Conservation (phyloP, 1,140 invertebrate species). For the Hydropsyche tenuis region DNA sequence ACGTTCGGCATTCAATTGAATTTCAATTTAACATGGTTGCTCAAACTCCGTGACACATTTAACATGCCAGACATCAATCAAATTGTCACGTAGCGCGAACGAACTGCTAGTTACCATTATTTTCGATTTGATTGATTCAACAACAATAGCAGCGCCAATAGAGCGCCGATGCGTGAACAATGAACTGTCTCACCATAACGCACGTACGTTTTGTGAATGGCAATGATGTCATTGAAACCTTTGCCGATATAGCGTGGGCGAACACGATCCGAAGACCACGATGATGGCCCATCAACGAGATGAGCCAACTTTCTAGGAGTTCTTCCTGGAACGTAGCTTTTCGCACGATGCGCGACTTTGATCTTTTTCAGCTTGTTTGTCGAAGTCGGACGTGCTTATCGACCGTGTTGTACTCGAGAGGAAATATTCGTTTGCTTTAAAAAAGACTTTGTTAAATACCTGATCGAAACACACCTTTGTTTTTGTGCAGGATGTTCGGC, state of each 20-base stretch:
- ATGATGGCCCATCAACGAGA: conserved; percentile 35
- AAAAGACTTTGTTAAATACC: conserved; percentile 9
- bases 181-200: conserved; percentile 11
- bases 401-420: neutral
- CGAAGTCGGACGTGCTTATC: no score
- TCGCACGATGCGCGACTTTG: no score
- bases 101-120: no score
- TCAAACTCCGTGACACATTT: no score
- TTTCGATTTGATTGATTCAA: no score
- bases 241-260: conserved; percentile 25
- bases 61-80: no score
- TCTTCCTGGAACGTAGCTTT: conserved; percentile 18
- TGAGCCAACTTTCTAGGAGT: conserved; percentile 20
- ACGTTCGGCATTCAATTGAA: no score
- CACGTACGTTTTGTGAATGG: conserved; percentile 36
- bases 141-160: no score
- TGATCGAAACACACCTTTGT: conserved; percentile 23
- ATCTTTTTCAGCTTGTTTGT: no score
- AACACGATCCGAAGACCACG: neutral
- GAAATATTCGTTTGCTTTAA: conserved; percentile 12
- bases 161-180: neutral
- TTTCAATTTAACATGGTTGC: no score
- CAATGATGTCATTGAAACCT: conserved; percentile 41
- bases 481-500: conserved; percentile 25
- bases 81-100: no score